Evolutionary conservation across 2,797 vertebrate genomes (phyloP).

Genomic region (Pantherophis alleghaniensis): DNA sequence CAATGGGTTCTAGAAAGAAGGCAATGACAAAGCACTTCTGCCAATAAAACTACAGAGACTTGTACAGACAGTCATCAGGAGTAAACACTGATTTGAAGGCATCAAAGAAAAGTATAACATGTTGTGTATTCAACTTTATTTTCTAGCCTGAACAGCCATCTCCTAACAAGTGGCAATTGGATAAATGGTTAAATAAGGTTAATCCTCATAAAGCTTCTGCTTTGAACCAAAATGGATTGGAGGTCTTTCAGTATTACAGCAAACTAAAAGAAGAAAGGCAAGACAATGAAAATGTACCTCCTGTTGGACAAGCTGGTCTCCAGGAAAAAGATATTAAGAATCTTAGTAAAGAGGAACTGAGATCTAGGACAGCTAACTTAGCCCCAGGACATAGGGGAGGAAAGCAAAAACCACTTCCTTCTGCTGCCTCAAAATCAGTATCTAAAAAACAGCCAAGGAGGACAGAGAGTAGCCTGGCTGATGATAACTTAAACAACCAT

Average conservation of each 20-base stretch:
- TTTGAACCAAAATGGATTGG: constrained; percentile 74
- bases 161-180: constrained; percentile 93
- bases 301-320: constrained; percentile 39
- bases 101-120: not conserved
- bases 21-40: not conserved
- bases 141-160: constrained; percentile 80
- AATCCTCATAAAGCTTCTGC: constrained; percentile 78
- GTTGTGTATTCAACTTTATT: constrained; percentile 18
- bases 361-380: constrained; percentile 69
- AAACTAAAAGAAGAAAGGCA: constrained; percentile 55
- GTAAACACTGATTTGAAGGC: not conserved
- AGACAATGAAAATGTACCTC: constrained; percentile 55
- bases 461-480: constrained; percentile 62
- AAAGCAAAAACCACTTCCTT: constrained; percentile 66
- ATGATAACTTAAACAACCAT: constrained; percentile 57
- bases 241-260: constrained; percentile 64
- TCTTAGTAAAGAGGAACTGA: constrained; percentile 68
- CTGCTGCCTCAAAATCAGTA: constrained; percentile 26
- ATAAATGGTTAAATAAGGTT: constrained; percentile 95
- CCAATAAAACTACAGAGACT: not conserved
- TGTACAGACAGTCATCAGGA: not conserved
- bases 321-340: constrained; percentile 75
- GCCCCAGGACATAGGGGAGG: constrained; percentile 64
- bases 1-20: not conserved
- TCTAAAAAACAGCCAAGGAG: constrained; percentile 73